Conservation (phyloP, 2,113 vertebrate species). For the Microcebus jonahi region DNA sequence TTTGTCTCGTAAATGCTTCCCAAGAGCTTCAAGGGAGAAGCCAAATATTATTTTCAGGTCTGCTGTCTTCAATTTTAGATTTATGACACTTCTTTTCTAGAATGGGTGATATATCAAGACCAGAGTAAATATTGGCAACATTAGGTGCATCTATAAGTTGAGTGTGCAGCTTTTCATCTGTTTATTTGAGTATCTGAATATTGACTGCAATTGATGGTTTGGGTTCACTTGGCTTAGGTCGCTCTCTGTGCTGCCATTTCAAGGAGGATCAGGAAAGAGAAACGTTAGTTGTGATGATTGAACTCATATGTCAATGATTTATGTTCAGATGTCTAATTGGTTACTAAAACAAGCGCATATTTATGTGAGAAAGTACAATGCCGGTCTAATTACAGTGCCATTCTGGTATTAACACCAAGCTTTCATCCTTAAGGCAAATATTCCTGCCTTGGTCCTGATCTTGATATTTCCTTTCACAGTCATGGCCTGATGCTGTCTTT, state of each 20-base stretch:
- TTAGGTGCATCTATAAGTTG: background rate
- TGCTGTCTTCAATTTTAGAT: constrained; percentile 7
- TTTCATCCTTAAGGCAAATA: background rate
- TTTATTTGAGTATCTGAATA: background rate
- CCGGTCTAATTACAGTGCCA: background rate
- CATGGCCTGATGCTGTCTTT: background rate
- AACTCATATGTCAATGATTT: background rate
- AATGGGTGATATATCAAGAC: background rate
- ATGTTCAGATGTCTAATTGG: background rate
- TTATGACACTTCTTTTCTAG: background rate
- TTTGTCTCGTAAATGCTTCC: background rate
- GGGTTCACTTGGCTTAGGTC: background rate
- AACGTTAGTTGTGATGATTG: background rate
- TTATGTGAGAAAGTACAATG: background rate
- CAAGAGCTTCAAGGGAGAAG: constrained; percentile 16
- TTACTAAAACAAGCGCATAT: background rate
- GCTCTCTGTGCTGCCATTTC: background rate
- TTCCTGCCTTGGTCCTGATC: background rate
- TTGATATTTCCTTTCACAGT: background rate
- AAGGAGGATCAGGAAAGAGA: background rate
- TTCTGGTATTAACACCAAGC: background rate
- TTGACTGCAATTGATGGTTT: background rate
- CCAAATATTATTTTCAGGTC: background rate
- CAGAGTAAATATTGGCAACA: background rate
- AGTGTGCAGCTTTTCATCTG: background rate